Conservation (phyloP, 64 coral and sea anemone species). For the Porites australiensis region DNA sequence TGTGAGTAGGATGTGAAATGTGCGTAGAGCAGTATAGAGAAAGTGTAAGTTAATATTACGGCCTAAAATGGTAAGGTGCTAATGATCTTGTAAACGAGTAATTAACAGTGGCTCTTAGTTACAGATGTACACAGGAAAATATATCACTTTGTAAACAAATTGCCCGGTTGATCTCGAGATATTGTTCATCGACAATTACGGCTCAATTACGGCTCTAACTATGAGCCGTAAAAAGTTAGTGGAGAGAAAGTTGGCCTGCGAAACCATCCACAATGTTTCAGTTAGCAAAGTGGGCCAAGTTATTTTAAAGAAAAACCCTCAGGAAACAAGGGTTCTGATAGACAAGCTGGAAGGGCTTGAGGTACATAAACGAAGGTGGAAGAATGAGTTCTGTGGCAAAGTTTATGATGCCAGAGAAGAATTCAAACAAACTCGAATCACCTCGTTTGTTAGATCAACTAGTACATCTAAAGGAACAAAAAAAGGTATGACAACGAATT, state of each 20-base stretch:
- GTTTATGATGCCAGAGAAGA: not conserved
- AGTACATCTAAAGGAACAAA: not conserved
- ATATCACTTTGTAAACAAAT: too few species aligned
- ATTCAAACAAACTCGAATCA: not conserved
- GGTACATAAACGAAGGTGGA: constrained; percentile 3
- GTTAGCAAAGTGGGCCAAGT: constrained; percentile 3
- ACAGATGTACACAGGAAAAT: too few species aligned
- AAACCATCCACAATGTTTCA: not conserved
- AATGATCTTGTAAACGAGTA: too few species aligned
- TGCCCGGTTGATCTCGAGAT: too few species aligned
- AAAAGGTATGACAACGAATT: not conserved
- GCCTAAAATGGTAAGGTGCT: too few species aligned
- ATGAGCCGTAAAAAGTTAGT: not conserved
- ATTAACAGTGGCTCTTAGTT: too few species aligned
- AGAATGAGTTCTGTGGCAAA: not conserved
- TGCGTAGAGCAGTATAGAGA: too few species aligned
- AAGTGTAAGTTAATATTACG: not conserved
- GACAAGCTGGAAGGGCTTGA: constrained; percentile 7
- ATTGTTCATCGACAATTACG: too few species aligned
- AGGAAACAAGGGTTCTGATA: not conserved
- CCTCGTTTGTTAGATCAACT: not conserved
- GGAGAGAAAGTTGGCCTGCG: not conserved
- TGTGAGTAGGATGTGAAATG: too few species aligned
- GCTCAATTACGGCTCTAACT: too few species aligned
- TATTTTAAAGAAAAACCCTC: constrained; percentile 4